Evolutionary conservation across 2,888 invertebrate species (phyloP), one percentile per base, ranked within the genome.

Genomic region (Corbicula japonica): DNA sequence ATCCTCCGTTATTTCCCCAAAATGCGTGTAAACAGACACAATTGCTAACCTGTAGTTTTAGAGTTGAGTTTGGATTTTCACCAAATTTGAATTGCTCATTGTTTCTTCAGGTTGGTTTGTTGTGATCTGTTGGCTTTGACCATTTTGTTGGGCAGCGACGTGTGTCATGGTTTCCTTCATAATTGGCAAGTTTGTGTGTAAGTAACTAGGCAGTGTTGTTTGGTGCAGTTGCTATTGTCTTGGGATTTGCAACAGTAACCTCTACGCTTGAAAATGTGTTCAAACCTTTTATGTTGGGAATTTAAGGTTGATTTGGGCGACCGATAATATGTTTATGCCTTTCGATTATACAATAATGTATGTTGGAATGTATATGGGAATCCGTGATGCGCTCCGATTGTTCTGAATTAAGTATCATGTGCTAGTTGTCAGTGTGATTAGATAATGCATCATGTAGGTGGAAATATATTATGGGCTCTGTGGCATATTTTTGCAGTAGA

Each of bases 201-300:
- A n/a, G n/a, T n/a, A 30, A 23, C 18, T 23, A 26, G 8, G 44
- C 68, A 69, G 21, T 32, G 5, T 15, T 12, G 12, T 32, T n/a
- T 30, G 32, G 5, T 32, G 34, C 58, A 58, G 12, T 8, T 15
- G 15, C 21, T 23, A n/a, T 15, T 15, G 8, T 50, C 21, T 21
- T 65, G 65, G 23, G 30, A 65, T 28, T 26, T 28, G 56, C 56
- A 69, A 28, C 68, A 69, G 44, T 52, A 56, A 56, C 34, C 68
- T 23, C 21, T 30, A 15, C 15, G 21, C 28, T 38, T 32, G 21
- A 70, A 35, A 38, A 54, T 52, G 18, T 34, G 38, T 21, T n/a
- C 2, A 6, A 1, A 30, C 2, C 8, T 5, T 44, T 28, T 63
- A 3, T 28, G 12, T 4, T 4, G 18, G 32, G 18, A 34, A 34